phyloP scores from a whole-genome alignment of 2,113 vertebrate species.

The Machaerirhynchus nigripectus region DNA sequence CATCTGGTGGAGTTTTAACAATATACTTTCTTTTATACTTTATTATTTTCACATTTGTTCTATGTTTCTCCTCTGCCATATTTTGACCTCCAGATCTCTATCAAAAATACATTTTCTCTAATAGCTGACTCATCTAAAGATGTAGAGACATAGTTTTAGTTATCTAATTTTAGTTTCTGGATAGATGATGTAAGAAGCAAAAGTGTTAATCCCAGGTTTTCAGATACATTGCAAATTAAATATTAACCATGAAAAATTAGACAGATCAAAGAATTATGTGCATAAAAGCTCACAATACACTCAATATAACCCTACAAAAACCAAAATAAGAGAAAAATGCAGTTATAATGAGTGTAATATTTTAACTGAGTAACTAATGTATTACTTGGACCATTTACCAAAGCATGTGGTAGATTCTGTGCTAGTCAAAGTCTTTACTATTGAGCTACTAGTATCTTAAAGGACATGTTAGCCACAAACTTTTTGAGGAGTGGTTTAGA shows the following conservation, averaged over 20 bases:
- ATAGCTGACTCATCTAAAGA: not conserved
- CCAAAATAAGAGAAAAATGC: not conserved
- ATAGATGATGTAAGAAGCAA: not conserved
- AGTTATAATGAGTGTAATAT: not conserved
- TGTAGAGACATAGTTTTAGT: not conserved
- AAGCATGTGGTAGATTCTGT: not conserved
- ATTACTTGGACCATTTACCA: not conserved
- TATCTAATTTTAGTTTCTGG: not conserved
- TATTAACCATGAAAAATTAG: not conserved
- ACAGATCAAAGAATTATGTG: not conserved
- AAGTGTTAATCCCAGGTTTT: not conserved
- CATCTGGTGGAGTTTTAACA: not conserved
- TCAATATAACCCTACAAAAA: not conserved
- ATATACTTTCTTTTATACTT: not conserved
- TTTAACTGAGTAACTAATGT: not conserved
- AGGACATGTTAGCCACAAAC: not conserved
- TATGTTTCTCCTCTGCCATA: not conserved
- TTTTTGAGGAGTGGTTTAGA: not conserved
- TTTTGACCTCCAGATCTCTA: not conserved
- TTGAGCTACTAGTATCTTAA: not conserved
- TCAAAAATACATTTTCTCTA: not conserved
- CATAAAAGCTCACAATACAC: not conserved
- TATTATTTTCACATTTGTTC: not conserved
- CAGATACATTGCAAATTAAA: not conserved
- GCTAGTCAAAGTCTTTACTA: not conserved